Evolutionary conservation across 2,113 vertebrate genomes (phyloP).

Genomic region (Dasyurus viverrinus): DNA sequence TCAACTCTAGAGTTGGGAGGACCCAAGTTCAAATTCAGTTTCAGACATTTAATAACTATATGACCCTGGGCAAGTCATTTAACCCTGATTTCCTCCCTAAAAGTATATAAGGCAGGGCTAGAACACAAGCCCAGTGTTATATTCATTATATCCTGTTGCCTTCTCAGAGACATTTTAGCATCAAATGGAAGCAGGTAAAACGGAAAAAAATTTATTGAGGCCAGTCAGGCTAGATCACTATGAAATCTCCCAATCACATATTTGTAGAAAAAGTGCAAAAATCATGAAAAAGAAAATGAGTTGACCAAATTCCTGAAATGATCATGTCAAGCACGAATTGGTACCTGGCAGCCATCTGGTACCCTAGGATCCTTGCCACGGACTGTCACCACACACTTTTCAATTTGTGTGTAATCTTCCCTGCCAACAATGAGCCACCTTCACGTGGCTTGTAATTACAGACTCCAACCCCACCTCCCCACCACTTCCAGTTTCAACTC

Average conservation of each 20-base stretch:
- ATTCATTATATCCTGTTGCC: background rate
- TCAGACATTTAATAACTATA: background rate
- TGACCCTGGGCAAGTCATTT: background rate
- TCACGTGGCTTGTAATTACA: constrained; percentile 49
- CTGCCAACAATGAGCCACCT: constrained; percentile 65
- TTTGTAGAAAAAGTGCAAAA: background rate
- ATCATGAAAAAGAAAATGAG: background rate
- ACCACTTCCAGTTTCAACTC: constrained; percentile 10
- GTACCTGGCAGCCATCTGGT: constrained; percentile 64
- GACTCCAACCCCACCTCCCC: background rate
- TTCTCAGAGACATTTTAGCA: background rate
- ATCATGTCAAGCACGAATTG: constrained; percentile 33
- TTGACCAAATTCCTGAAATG: background rate
- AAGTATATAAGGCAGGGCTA: background rate
- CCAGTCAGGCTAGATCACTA: background rate
- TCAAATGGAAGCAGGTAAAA: background rate
- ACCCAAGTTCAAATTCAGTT: background rate
- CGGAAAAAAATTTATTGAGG: background rate
- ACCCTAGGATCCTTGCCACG: constrained; percentile 72
- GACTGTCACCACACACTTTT: constrained; percentile 67
- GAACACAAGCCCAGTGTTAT: background rate
- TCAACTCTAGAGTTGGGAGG: background rate
- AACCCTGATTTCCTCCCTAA: background rate
- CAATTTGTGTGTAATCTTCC: constrained; percentile 52
- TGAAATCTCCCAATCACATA: constrained; percentile 9